phyloP scores from a whole-genome alignment of 2,797 vertebrate species.

The Spinibarbus caldwelli region DNA sequence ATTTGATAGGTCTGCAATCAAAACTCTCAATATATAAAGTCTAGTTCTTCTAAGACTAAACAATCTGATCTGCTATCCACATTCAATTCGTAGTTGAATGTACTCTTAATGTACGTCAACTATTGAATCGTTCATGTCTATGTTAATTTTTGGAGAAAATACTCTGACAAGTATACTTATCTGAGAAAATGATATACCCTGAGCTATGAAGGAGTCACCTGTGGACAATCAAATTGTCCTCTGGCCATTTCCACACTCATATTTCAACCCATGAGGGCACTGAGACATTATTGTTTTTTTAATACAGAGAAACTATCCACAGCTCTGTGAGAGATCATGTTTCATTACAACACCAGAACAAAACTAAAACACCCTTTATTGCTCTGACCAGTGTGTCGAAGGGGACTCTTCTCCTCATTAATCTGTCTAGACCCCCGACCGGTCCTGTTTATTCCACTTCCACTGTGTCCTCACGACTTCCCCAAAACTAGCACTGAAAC shows the following conservation, averaged over 20 bases:
- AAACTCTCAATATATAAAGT: not conserved
- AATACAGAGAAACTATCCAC: slow-evolving; percentile 46
- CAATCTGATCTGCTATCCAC: not conserved
- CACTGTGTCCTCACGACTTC: slow-evolving; percentile 28
- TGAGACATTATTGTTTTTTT: not conserved
- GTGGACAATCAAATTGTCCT: not conserved
- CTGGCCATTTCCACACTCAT: not conserved
- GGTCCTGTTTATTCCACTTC: slow-evolving; percentile 39
- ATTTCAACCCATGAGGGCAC: not conserved
- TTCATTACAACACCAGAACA: slow-evolving; percentile 28
- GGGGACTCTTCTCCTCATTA: slow-evolving; percentile 48
- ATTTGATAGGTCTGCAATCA: not conserved
- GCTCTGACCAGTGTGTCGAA: slow-evolving; percentile 45
- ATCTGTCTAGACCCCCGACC: slow-evolving; percentile 52
- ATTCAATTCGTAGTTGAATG: not conserved
- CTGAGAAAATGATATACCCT: not conserved
- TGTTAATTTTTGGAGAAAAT: not conserved
- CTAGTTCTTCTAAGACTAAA: not conserved
- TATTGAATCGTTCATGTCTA: not conserved
- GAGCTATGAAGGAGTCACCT: not conserved
- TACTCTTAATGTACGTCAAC: not conserved
- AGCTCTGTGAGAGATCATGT: slow-evolving; percentile 21
- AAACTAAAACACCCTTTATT: slow-evolving; percentile 50
- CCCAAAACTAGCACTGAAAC: slow-evolving; percentile 10
- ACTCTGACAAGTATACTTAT: not conserved